A percentile compares a stretch with the other conserved stretches of the same genome.
Conservation (phyloP, 2,888 invertebrate species). For the Microplitis deprimator region DNA sequence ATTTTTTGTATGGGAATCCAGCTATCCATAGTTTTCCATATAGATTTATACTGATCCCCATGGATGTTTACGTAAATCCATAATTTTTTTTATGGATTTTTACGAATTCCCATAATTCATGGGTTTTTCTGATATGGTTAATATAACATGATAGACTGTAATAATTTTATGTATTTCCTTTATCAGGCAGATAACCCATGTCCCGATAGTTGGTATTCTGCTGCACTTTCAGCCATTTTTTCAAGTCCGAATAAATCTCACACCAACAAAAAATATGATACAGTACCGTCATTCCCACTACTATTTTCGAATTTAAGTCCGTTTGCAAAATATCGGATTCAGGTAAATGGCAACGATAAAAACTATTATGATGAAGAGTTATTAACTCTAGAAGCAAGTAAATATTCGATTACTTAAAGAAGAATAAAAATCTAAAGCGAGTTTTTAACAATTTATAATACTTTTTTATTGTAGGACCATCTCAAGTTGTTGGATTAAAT, state of each 20-base stretch:
- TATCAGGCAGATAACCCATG: not conserved
- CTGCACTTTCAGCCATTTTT: not conserved
- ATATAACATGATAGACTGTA: not conserved
- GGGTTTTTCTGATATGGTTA: too few relatives aligned
- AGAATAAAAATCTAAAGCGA: not conserved
- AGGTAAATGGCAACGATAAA: not conserved
- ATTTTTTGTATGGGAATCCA: too few relatives aligned
- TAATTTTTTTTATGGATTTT: too few relatives aligned
- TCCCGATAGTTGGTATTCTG: not conserved
- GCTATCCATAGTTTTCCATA: too few relatives aligned
- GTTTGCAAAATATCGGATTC: not conserved
- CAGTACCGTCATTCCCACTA: not conserved
- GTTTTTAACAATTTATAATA: not conserved
- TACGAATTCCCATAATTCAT: too few relatives aligned
- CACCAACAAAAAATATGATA: not conserved
- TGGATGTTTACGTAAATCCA: too few relatives aligned
- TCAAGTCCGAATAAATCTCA: not conserved
- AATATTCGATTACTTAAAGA: not conserved
- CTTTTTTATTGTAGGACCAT: not conserved
- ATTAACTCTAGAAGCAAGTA: slow-evolving; percentile 5
- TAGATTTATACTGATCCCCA: too few relatives aligned
- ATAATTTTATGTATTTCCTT: not conserved
- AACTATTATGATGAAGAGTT: not conserved
- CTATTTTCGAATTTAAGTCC: not conserved
- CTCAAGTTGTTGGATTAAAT: not conserved